Conservation (phyloP, 2,888 invertebrate species). For the Sphaerophoria rueppellii region DNA sequence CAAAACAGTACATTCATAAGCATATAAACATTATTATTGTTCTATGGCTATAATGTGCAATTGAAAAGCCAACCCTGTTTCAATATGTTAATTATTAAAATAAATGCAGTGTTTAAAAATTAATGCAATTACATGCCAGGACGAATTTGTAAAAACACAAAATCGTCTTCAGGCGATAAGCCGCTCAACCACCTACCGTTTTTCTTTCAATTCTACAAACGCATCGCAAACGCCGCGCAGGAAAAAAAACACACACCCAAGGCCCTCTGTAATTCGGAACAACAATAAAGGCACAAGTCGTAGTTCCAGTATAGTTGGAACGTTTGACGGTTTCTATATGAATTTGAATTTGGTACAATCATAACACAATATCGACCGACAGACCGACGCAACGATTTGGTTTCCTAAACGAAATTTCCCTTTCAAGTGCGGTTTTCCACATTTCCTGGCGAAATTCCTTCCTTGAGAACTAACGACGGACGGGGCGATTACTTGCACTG, state of each 20-base stretch:
- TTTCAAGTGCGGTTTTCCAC: constrained; percentile 23
- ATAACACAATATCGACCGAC: constrained; percentile 27
- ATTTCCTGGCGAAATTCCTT: background rate
- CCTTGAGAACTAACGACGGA: background rate
- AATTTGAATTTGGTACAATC: constrained; percentile 48
- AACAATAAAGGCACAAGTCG: constrained; percentile 55
- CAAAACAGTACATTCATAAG: background rate
- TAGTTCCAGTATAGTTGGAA: background rate
- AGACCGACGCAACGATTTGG: constrained; percentile 19
- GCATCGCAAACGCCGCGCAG: constrained; percentile 34
- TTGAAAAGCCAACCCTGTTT: constrained; percentile 50
- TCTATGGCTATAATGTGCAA: constrained; percentile 36
- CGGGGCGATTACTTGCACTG: constrained; percentile 54
- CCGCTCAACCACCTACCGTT: constrained; percentile 41
- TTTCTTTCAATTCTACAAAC: background rate
- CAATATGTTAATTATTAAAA: constrained; percentile 71
- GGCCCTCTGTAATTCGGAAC: constrained; percentile 6
- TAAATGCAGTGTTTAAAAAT: constrained; percentile 75
- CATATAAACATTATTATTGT: constrained; percentile 38
- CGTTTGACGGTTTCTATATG: background rate
- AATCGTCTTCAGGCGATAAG: constrained; percentile 67
- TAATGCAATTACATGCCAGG: constrained; percentile 74
- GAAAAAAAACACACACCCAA: constrained; percentile 59
- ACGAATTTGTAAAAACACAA: constrained; percentile 67
- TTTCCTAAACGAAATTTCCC: constrained; percentile 24